Base-by-base conservation (phyloP, 2,888 invertebrate genomes). In the Copidosoma aretas region DNA sequence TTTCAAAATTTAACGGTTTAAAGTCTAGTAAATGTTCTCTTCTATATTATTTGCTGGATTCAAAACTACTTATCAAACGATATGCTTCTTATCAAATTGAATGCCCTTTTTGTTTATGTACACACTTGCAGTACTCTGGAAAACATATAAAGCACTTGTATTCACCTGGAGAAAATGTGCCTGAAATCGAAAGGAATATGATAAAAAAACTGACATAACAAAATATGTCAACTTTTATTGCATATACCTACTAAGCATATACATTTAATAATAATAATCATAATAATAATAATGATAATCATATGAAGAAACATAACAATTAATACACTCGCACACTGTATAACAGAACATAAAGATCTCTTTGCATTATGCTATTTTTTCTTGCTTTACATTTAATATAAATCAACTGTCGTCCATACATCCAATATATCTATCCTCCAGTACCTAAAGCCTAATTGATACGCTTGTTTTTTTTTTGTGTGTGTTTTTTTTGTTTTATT, bases 221-320 rank as follows among this genome's bases (percentile, higher is more conserved):
- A 64, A 65, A 5, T 39, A 53, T 65, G 57, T 61, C 60, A 19
- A 41, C 46, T 25, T 63, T 68, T 68, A 68, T 69, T 69, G n/a
- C 53, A 41, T 8, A 32, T 32, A 32, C 32, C 3, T 59, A 62
- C 41, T 39, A 61, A 61, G 59, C 58, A 24, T 68, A 15, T 12
- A 15, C 43, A 41, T 64, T 60, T 61, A 59, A 61, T 46, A 61
- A 70, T 64, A 64, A 67, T 43, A 61, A 57, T 60, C 57, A n/a
- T 43, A 53, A 64, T n/a, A n/a, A n/a, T 61, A 59, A 61, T 46
- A 61, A 70, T 64, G 61, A 67, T 43, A 61, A 57, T 60, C 57
- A n/a, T 43, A 53, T n/a, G n/a, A n/a, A n/a, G 60, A 63, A 66
- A 8, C 8, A 32, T 32, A 32, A 32, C 32, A 32, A 32, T 32